Evolutionary conservation across 2,888 invertebrate genomes (phyloP).

Genomic region (Phalera bucephala): DNA sequence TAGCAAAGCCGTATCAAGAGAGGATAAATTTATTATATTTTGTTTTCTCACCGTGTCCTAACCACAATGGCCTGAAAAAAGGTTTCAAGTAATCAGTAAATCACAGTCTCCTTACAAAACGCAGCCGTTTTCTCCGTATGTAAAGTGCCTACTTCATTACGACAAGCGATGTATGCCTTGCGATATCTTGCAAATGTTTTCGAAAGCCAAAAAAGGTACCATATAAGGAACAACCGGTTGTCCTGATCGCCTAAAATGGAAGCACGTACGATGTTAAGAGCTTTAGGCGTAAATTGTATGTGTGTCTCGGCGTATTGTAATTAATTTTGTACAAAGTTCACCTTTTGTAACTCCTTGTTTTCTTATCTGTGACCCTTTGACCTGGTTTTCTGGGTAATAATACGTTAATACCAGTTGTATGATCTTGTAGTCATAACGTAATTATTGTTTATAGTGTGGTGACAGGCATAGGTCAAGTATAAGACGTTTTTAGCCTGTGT

Average conservation of each 20-base stretch:
- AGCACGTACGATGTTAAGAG: slow-evolving; percentile 52
- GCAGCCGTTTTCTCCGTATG: background rate
- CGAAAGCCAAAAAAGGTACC: slow-evolving; percentile 71
- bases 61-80: background rate
- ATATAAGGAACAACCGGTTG: slow-evolving; percentile 61
- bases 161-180: slow-evolving; percentile 31
- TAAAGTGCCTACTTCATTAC: slow-evolving; percentile 30
- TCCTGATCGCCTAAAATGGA: slow-evolving; percentile 55
- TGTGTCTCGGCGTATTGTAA: slow-evolving; percentile 57
- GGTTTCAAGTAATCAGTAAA: slow-evolving; percentile 1
- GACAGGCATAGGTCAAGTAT: too few species aligned
- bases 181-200: slow-evolving; percentile 60
- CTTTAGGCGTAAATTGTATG: slow-evolving; percentile 66
- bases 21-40: too few species aligned
- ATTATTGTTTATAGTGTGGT: too few species aligned
- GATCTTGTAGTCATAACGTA: too few species aligned
- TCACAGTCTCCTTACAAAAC: background rate
- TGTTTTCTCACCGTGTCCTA: background rate
- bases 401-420: slow-evolving; percentile 12
- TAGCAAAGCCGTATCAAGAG: too few species aligned
- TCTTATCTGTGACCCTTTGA: slow-evolving; percentile 32
- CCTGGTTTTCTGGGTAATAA: slow-evolving; percentile 6
- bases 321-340: slow-evolving; percentile 60
- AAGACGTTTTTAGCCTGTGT: too few species aligned
- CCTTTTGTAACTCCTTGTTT: slow-evolving; percentile 41